Conservation (phyloP, 92 coral and sea anemone species). For the Anthopleura xanthogrammica region DNA sequence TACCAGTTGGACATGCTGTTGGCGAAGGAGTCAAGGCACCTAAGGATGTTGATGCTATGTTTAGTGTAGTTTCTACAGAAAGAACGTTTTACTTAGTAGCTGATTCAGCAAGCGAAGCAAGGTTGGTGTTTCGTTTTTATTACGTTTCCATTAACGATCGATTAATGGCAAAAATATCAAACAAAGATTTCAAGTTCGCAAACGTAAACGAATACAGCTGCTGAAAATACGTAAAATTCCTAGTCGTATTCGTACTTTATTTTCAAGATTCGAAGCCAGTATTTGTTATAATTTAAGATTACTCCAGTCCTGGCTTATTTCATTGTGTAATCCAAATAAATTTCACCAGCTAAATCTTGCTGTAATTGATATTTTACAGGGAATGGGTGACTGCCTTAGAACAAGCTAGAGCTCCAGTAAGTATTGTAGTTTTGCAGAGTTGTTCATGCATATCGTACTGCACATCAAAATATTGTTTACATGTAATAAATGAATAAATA, state of each 20-base stretch:
- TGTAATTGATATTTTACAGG: conserved; percentile 24
- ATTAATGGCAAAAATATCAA: not conserved
- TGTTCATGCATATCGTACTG: too few species aligned
- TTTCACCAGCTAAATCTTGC: not conserved
- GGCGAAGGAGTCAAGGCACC: conserved; percentile 87
- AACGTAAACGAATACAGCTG: not conserved
- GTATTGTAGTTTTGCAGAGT: conserved; percentile 14
- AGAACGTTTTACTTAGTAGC: conserved; percentile 86
- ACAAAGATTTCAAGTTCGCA: not conserved
- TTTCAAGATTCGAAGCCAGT: not conserved
- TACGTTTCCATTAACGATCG: not conserved
- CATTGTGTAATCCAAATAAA: not conserved
- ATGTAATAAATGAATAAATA: too few species aligned
- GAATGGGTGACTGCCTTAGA: conserved; percentile 77
- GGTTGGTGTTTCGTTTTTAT: conserved; percentile 40
- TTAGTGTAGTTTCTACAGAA: conserved; percentile 80
- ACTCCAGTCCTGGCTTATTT: not conserved
- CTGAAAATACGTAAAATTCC: not conserved
- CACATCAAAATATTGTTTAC: too few species aligned
- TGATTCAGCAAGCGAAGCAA: conserved; percentile 82
- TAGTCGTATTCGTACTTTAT: not conserved
- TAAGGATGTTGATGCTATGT: conserved; percentile 67
- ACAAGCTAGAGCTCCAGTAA: conserved; percentile 76
- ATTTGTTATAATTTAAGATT: not conserved
- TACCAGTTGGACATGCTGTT: conserved; percentile 73